Percentiles rank a stretch among this genome's conserved stretches.
phyloP scores from a whole-genome alignment of 2,888 invertebrate species.

The Drosophila greeni region DNA sequence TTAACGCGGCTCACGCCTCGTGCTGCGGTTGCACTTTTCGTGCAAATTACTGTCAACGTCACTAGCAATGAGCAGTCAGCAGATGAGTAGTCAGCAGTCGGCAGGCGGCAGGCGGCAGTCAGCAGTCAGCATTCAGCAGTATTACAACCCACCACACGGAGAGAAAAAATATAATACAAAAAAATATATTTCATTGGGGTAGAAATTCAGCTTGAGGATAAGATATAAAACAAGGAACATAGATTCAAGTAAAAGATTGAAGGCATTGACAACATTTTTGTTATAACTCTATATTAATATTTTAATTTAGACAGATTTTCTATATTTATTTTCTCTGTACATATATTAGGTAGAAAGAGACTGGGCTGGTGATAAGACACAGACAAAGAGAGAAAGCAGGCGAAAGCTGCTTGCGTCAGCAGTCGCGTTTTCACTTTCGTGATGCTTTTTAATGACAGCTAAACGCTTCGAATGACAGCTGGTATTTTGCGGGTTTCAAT shows the following conservation, averaged over 20 bases:
- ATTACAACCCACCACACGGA: constrained; percentile 7
- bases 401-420: constrained; percentile 34
- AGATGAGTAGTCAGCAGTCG: constrained; percentile 23
- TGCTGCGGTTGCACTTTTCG: constrained; percentile 52
- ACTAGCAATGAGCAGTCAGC: constrained; percentile 38
- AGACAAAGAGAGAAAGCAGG: background rate
- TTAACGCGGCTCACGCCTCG: constrained; percentile 49
- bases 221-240: background rate
- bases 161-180: background rate
- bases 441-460: constrained; percentile 53
- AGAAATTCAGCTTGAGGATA: background rate
- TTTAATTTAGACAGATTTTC: accelerated
- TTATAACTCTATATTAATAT: background rate
- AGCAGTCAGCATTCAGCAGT: constrained; percentile 24
- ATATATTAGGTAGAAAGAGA: background rate
- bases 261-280: background rate
- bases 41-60: constrained; percentile 53
- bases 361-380: background rate
- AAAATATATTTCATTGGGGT: accelerated
- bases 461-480: constrained; percentile 61
- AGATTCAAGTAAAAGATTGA: background rate
- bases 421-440: constrained; percentile 46
- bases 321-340: too few relatives aligned
- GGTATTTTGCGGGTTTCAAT: constrained; percentile 38
- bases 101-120: background rate